Percentiles rank a stretch among this genome's conserved stretches.
phyloP scores from a whole-genome alignment of 2,113 vertebrate genomes.

The Polypterus bichir region DNA sequence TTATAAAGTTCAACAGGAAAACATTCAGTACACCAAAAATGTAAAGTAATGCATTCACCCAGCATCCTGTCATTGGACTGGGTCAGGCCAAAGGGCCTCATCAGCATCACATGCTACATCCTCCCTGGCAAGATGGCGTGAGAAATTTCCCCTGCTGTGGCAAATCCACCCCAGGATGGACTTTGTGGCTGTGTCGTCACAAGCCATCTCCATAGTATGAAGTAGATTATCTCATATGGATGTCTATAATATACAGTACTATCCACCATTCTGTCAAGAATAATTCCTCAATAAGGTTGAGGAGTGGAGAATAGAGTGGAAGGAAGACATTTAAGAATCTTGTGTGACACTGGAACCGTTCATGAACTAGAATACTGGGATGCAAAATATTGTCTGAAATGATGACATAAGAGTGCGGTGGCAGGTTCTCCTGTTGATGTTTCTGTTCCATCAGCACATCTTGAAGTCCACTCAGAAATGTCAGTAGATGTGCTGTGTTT shows the following conservation, averaged over 20 bases:
- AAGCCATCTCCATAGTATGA: too few species aligned
- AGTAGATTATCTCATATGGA: background rate
- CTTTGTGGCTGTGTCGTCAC: too few species aligned
- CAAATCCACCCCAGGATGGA: too few species aligned
- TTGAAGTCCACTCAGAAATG: background rate
- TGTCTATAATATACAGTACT: constrained; percentile 1
- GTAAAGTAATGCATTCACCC: too few species aligned
- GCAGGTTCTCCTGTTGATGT: background rate
- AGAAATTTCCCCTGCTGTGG: too few species aligned
- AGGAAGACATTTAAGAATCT: background rate
- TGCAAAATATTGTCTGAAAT: constrained; percentile 11
- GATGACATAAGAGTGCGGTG: background rate
- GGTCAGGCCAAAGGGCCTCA: too few species aligned
- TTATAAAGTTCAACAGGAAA: too few species aligned
- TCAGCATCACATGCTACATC: too few species aligned
- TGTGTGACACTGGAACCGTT: constrained; percentile 3
- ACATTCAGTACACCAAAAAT: too few species aligned
- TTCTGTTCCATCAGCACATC: background rate
- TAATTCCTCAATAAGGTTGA: constrained; percentile 1
- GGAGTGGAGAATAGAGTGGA: constrained; percentile 6
- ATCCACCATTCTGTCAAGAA: constrained; percentile 3
- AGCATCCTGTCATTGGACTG: too few species aligned
- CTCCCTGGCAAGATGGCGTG: too few species aligned
- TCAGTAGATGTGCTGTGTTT: constrained; percentile 7
- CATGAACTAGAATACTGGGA: background rate